phyloP scores from a whole-genome alignment of 2,888 invertebrate species.

The Tipula confusa region DNA sequence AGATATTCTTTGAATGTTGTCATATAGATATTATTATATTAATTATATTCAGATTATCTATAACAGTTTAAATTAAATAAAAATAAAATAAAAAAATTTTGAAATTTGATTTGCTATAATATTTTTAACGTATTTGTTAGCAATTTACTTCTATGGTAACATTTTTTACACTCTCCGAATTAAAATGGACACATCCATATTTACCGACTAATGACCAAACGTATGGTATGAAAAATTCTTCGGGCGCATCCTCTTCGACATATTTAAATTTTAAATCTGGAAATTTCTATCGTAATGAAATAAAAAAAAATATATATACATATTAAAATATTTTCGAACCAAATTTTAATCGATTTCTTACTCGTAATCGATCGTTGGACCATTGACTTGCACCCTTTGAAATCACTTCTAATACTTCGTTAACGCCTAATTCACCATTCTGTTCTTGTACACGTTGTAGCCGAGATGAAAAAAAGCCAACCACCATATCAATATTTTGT shows the following conservation, averaged over 20 bases:
- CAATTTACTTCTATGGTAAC: slow-evolving; percentile 47
- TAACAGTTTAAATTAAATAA: neutral
- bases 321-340: neutral
- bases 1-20: slow-evolving; percentile 16
- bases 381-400: slow-evolving; percentile 89
- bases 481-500: slow-evolving; percentile 88
- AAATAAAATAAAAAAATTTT: neutral
- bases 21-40: neutral
- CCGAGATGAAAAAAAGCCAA: slow-evolving; percentile 60
- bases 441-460: slow-evolving; percentile 60
- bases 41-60: neutral
- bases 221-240: slow-evolving; percentile 99
- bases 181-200: slow-evolving; percentile 53
- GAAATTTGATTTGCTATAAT: neutral
- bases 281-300: no score
- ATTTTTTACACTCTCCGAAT: slow-evolving; percentile 48
- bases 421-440: slow-evolving; percentile 72
- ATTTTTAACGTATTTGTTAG: slow-evolving; percentile 38
- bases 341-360: slow-evolving; percentile 45
- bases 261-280: slow-evolving; percentile 98
- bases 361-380: slow-evolving; percentile 89
- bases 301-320: slow-evolving; percentile 45
- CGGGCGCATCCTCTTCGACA: slow-evolving; percentile 97
- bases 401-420: slow-evolving; percentile 81
- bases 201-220: slow-evolving; percentile 88